Base-by-base conservation (phyloP, 2,113 vertebrate species). In the Epinephelus fuscoguttatus region DNA sequence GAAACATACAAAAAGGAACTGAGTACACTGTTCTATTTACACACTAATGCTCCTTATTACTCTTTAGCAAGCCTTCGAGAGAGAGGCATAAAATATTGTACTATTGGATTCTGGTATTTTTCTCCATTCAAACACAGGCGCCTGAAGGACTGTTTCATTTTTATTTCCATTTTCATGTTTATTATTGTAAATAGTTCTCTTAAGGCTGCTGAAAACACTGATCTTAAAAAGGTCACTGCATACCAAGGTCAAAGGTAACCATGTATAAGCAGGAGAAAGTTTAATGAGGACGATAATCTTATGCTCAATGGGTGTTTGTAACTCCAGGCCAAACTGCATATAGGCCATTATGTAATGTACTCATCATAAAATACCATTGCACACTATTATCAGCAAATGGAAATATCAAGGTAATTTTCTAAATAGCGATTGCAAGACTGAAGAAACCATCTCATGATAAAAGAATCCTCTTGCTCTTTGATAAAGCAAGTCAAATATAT, bases 321-420 rank as follows among this genome's bases (percentile, higher is more conserved):
- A 55, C 70, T 66, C 19, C 47, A 50, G 75, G 80, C 23, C 30
- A 80, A 53, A 75, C 18, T 80, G 42, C 47, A 75, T 56, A 59
- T 14, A 45, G 40, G 30, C 4, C 14, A 42, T 71, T 75, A 71
- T 15, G 57, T 37, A 74, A 77, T 68, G 3, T 13, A 49, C 40
- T 70, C 18, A 23, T 71, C 42, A 59, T 72, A 57, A 81, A 87
- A 66, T 75, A 80, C 18, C 33, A 47, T 1, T 33, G 21, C 27
- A 69, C 73, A 37, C 27, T 42, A 71, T 74, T 64, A 81, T 61
- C 37, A 71, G 42, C 12, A 57, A 84, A 81, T 84, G 15, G 49
- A 79, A 84, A 80, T 49, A 82, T 33, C 33, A 80, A 56, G 47
- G 11, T 50, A 49, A 78, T 80, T 76, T 68, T 56, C 75, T 72